Percentiles rank a stretch among this genome's conserved stretches.
Evolutionary conservation across 2,113 vertebrate genomes (phyloP).

Genomic region (Ciconia stormi): DNA sequence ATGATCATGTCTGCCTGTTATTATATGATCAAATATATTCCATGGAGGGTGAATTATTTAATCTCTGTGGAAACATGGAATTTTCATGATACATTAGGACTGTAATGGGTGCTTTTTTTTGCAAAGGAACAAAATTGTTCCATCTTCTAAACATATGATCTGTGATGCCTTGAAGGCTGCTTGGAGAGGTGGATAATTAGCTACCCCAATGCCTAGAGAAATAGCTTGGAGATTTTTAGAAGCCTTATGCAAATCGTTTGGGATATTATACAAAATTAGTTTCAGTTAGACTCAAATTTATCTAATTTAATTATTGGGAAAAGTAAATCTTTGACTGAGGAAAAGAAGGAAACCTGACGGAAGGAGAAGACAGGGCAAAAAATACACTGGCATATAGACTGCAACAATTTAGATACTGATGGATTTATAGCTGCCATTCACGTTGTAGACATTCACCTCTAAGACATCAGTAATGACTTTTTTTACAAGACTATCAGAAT

Average conservation of each 20-base stretch:
- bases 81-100: constrained; percentile 63
- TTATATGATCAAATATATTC: constrained; percentile 65
- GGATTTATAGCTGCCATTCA: constrained; percentile 45
- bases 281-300: constrained; percentile 76
- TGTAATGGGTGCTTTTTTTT: constrained; percentile 43
- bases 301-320: constrained; percentile 75
- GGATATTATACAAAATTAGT: constrained; percentile 77
- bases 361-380: background rate
- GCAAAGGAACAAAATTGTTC: constrained; percentile 63
- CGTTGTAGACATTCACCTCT: background rate
- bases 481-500: constrained; percentile 28
- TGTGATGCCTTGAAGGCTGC: constrained; percentile 70
- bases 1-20: constrained; percentile 65
- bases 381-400: background rate
- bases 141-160: constrained; percentile 62
- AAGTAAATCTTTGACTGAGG: constrained; percentile 64
- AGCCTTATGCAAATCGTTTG: constrained; percentile 71
- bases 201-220: constrained; percentile 74
- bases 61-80: constrained; percentile 64
- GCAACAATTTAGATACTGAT: constrained; percentile 32
- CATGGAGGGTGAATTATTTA: constrained; percentile 59
- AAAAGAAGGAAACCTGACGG: constrained; percentile 38
- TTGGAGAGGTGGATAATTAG: constrained; percentile 76
- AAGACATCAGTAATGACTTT: constrained; percentile 17
- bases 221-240: constrained; percentile 72